Base-by-base conservation (phyloP, 2,797 vertebrate genomes). In the Falco concolor region DNA sequence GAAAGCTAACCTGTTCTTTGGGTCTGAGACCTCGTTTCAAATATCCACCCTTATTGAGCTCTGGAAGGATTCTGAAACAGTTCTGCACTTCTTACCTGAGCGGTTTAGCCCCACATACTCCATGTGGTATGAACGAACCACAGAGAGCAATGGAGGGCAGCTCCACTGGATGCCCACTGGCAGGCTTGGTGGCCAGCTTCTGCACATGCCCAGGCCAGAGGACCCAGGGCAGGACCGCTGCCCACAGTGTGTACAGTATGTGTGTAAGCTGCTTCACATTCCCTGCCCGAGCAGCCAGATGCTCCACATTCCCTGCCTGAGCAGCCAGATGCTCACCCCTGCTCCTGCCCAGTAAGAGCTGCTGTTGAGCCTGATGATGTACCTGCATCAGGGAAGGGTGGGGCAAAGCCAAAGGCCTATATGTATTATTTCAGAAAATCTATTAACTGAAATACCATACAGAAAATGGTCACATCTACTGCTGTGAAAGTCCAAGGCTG, bases 231-330 rank as follows among this genome's bases (percentile, higher is more conserved):
- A 40, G 25, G 9, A 28, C 21, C 28, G 10, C 54, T 38, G n/a
- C 8, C 28, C 23, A 13, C 22, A 49, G 22, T 1, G 0, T 13
- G 28, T 32, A 10, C 0, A 2, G 12, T 7, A 3, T 2, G 16
- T 20, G 10, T 21, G 69, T 9, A 34, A 82, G 10, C 30, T 92
- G 61, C 40, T 52, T n/a, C 40, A 19, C 38, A 8, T 12, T 12
- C 22, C 24, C 18, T 69, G 27, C 28, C 20, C 0, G 12, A 40
- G 38, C 38, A 40, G 11, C 38, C 38, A 40, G 38, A 40, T 92
- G 60, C 40, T 52, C 32, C 44, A 23, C 38, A 8, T 12, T 12
- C 22, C 24, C 18, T 69, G 27, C 28, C 20, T 0, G 0, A 40
- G 32, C 14, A 81, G 16, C 11, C 1, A 1, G 45, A 18, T 5